These are phyloP conservation scores for Sycophila sp. DNA, from an alignment of 1,140 invertebrate species.

Conservation along the genomic window DNA sequence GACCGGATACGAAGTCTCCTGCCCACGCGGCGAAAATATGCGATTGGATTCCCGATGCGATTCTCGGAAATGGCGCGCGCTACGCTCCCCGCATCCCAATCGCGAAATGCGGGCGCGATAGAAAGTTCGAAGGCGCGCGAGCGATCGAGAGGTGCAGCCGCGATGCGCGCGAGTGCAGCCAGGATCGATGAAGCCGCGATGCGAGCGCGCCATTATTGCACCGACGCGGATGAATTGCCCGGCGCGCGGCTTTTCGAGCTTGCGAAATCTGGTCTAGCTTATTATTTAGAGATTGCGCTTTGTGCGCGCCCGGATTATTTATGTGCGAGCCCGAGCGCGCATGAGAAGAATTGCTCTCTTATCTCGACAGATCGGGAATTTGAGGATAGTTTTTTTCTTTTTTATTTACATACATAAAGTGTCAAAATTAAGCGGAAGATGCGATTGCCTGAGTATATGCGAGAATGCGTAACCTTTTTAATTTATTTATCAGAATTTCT, in stretches of 20 bases:
- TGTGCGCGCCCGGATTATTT: neutral
- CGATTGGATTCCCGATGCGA: conserved; percentile 9
- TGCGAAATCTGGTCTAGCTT: neutral
- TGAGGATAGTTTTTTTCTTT: too few relatives aligned
- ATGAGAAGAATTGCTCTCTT: too few relatives aligned
- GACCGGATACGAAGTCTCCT: too few relatives aligned
- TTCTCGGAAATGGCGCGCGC: conserved; percentile 15
- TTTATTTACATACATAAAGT: too few relatives aligned
- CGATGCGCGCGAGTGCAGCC: neutral
- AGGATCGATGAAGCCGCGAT: neutral
- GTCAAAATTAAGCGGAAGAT: too few relatives aligned
- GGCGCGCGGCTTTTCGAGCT: neutral
- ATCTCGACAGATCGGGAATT: too few relatives aligned
- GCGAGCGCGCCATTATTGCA: neutral
- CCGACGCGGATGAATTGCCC: neutral
- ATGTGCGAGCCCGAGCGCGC: too few relatives aligned
- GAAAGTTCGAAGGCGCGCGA: neutral
- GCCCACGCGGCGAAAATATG: conserved; percentile 17
- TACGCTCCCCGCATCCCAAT: conserved; percentile 1
- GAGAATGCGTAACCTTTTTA: too few relatives aligned
- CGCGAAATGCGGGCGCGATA: neutral
- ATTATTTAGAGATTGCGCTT: neutral
- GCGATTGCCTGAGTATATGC: too few relatives aligned
- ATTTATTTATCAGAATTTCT: too few relatives aligned
- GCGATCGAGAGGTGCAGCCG: neutral